Conservation (phyloP, 37 sponge, comb jelly and placozoan species). For the Agelas oroides region DNA sequence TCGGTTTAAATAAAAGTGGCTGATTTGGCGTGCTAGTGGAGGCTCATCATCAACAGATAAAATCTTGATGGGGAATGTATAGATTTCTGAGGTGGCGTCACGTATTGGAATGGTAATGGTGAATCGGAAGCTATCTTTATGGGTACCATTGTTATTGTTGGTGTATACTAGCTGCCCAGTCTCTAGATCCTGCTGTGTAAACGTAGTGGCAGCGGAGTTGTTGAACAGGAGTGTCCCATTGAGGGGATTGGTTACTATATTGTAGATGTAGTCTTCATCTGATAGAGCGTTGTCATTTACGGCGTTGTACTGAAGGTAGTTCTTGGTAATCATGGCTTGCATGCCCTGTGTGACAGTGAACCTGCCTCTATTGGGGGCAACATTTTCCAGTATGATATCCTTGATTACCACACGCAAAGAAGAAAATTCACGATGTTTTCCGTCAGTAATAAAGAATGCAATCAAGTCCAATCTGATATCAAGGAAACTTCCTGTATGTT, state of each 20-base stretch:
- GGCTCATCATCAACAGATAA: constrained; percentile 61
- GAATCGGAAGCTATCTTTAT: constrained; percentile 37
- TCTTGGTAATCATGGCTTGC: constrained; percentile 14
- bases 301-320: constrained; percentile 24
- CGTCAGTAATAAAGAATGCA: not conserved
- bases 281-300: constrained; percentile 1
- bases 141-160: constrained; percentile 40
- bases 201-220: not conserved
- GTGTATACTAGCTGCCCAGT: constrained; percentile 26
- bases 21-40: too few species aligned
- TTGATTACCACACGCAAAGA: not conserved
- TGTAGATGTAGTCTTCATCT: constrained; percentile 23
- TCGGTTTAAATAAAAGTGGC: too few species aligned
- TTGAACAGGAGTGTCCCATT: constrained; percentile 29
- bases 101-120: constrained; percentile 5
- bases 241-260: constrained; percentile 15
- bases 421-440: not conserved
- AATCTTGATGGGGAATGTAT: constrained; percentile 33
- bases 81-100: not conserved
- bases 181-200: constrained; percentile 42
- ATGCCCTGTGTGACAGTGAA: constrained; percentile 42
- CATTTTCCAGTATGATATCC: constrained; percentile 4
- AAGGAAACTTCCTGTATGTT: not conserved
- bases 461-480: not conserved
- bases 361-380: not conserved